phyloP scores from a whole-genome alignment of 1,140 invertebrate species.

The Sitobion miscanthi region DNA sequence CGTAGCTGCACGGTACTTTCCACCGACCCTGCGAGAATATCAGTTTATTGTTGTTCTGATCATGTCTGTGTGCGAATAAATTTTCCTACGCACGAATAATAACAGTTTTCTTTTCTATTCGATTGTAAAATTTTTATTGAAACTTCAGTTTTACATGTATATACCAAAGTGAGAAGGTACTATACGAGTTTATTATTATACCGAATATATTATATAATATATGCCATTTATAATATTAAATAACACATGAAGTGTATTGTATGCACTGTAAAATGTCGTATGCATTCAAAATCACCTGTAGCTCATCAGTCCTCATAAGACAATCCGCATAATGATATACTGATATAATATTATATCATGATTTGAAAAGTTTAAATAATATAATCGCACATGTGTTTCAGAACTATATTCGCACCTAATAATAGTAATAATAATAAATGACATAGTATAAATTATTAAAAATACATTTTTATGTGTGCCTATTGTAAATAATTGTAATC shows the following conservation, averaged over 20 bases:
- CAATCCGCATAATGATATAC: neutral
- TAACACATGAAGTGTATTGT: neutral
- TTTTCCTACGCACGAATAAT: neutral
- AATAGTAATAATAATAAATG: no score
- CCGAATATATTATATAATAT: neutral
- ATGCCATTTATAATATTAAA: neutral
- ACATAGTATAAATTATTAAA: no score
- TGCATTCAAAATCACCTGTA: slow-evolving; percentile 1
- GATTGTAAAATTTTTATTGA: neutral
- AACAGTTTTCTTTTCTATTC: neutral
- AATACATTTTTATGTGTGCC: no score
- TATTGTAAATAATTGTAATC: no score
- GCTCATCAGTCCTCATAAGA: neutral
- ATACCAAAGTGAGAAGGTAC: neutral
- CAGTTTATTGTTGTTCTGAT: neutral
- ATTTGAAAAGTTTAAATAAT: neutral
- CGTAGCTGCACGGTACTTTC: neutral
- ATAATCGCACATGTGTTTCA: no score
- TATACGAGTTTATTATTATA: neutral
- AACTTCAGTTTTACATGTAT: neutral
- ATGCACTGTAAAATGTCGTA: no score
- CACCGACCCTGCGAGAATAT: neutral
- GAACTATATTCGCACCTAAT: no score
- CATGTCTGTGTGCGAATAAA: neutral
- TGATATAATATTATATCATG: neutral